Conservation (phyloP, 2,888 invertebrate species). For the Diaprepes abbreviatus region DNA sequence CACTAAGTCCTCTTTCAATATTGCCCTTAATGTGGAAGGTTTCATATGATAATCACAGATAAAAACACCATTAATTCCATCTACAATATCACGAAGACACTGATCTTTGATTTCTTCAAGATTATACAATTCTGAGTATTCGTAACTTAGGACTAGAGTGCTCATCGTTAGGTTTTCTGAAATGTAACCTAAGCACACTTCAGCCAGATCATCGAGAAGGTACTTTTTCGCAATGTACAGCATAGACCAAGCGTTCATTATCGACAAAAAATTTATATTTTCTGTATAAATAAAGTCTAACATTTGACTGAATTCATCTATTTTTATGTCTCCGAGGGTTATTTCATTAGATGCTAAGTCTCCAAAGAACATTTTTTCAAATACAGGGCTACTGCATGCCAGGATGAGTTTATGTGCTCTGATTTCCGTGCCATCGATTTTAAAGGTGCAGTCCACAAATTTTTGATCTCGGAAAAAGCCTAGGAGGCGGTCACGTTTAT, state of each 20-base stretch:
- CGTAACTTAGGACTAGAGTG: constrained; percentile 73
- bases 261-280: constrained; percentile 69
- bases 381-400: constrained; percentile 77
- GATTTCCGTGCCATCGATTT: constrained; percentile 69
- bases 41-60: constrained; percentile 69
- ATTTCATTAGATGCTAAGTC: constrained; percentile 72
- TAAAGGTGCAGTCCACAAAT: constrained; percentile 71
- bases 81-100: constrained; percentile 72
- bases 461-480: constrained; percentile 46
- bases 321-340: constrained; percentile 72
- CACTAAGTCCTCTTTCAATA: constrained; percentile 68
- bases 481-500: constrained; percentile 29
- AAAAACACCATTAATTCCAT: constrained; percentile 71
- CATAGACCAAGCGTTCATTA: constrained; percentile 75
- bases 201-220: constrained; percentile 71
- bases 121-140: constrained; percentile 75
- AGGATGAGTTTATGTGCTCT: constrained; percentile 75
- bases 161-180: constrained; percentile 71
- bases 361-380: constrained; percentile 79
- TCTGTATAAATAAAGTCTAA: constrained; percentile 76
- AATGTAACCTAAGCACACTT: constrained; percentile 71
- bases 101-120: constrained; percentile 68
- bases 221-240: constrained; percentile 78
- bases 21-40: constrained; percentile 64
- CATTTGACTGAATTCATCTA: constrained; percentile 73